These are phyloP conservation scores for Heterochromis multidens DNA, from an alignment of 2,113 vertebrate genomes.

Conservation along the genomic window DNA sequence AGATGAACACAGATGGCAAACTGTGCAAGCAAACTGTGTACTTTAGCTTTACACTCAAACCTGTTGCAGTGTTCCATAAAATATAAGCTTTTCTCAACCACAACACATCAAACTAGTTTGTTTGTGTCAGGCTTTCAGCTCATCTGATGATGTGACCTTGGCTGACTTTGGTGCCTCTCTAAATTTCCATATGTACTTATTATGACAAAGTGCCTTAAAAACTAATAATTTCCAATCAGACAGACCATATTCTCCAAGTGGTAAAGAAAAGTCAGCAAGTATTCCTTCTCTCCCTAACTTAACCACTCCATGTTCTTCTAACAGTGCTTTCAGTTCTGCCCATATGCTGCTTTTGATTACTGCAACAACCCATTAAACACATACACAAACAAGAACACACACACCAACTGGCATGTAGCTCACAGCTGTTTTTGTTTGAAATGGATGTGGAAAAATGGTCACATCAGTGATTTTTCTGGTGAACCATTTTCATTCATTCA, in stretches of 20 bases:
- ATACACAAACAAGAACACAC: not conserved
- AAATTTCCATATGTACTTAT: not conserved
- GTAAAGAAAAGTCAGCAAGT: constrained; percentile 2
- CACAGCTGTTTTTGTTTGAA: not conserved
- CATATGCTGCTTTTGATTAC: constrained; percentile 43
- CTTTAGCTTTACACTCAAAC: not conserved
- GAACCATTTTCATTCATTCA: not conserved
- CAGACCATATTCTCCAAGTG: not conserved
- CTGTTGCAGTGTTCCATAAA: not conserved
- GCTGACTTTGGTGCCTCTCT: not conserved
- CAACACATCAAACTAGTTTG: not conserved
- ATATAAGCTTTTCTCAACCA: not conserved
- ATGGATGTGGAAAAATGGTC: not conserved
- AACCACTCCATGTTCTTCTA: constrained; percentile 7
- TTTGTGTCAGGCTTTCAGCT: not conserved
- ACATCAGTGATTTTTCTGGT: not conserved
- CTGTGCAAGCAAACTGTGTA: not conserved
- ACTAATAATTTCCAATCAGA: not conserved
- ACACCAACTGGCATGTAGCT: not conserved
- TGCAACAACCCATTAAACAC: constrained; percentile 16
- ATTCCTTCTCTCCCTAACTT: not conserved
- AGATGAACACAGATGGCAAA: not conserved
- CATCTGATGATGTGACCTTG: not conserved
- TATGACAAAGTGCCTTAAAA: not conserved
- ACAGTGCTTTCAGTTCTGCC: not conserved